Evolutionary conservation across 2,888 invertebrate species (phyloP), one percentile per base, ranked within the genome.

Genomic region (Eupithecia tripunctaria): DNA sequence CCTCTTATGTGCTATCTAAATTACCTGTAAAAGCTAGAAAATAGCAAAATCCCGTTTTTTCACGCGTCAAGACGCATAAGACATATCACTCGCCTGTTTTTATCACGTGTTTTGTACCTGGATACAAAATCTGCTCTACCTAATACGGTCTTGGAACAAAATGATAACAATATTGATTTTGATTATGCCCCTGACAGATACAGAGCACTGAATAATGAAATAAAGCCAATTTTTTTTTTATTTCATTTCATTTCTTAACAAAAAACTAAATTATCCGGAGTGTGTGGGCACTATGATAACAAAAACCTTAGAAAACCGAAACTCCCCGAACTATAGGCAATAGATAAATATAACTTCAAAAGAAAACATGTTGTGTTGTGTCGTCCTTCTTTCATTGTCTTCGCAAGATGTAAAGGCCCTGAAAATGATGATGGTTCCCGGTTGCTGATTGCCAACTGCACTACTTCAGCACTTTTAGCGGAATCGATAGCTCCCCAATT

Each of bases 401-500:
- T 4, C 21, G 7, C 1, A 51, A 2, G 21, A 10, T 10, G 8
- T 21, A n/a, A 25, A 21, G 10, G 7, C 3, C 27, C 14, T 32
- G 15, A 62, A 29, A 18, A n/a, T 21, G 18, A 62, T 32, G 10
- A 63, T 29, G 5, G 15, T 25, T 62, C 14, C 32, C 43, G 51
- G 60, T 71, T 65, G 62, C 62, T 60, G 63, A 68, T 32, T 21
- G 25, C 65, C 25, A 74, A 71, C 60, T 66, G 69, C 62, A 62
- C 72, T 51, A 8, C n/a, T 51, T 12, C 12, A 51, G 51, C 21
- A 21, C 51, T 51, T 21, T 73, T 72, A 47, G 72, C 67, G 41
- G 25, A 76, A 81, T 77, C 78, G 76, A 76, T 79, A 76, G n/a
- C 47, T 15, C 84, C 82, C 84, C 87, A 87, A 89, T 91, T 88